Base-by-base conservation (phyloP, 2,888 invertebrate species). In the Anthoptus insignis region DNA sequence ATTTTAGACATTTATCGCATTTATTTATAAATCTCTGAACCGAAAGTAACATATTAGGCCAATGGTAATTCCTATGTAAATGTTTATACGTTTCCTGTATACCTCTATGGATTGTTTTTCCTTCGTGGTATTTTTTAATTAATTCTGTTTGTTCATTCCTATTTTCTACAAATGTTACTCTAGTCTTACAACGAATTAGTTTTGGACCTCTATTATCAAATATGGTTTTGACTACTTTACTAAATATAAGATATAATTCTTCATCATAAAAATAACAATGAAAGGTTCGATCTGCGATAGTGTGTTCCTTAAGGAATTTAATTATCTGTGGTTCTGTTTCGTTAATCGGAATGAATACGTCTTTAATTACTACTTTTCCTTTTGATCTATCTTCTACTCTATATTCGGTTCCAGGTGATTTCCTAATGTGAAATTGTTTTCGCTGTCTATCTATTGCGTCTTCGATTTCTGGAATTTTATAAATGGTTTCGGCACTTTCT, bases 151-250 rank as follows among this genome's bases (percentile, higher is more conserved):
- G 32, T 32, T 32, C 32, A 9, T 6, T 32, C 11, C 11, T 32
- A 9, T 32, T 32, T 11, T 32, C 32, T 32, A 39, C 53, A 2
- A 73, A 3, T 1, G 73, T 77, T 1, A 74, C 72, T 34, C 71
- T 52, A 3, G 45, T 66, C 9, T 13, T 58, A 24, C 73, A 76
- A 34, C 67, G 24, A 6, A 70, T 49, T 61, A 74, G 3, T 60
- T 77, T 76, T 0, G 76, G 73, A 13, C 75, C 75, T 8, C 73
- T 59, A 16, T 75, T 59, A 49, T 64, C 71, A 24, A 75, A 77
- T 54, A 69, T 54, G 11, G 66, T 47, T 50, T 63, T 75, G 7
- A 59, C 70, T 5, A 73, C 68, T 61, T 59, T 59, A 2, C 0
- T 71, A 65, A 68, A 71, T 32, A 2, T 57, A 37, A 6, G 53